Conservation (phyloP, 2,888 invertebrate genomes). For the Protophormia terraenovae region DNA sequence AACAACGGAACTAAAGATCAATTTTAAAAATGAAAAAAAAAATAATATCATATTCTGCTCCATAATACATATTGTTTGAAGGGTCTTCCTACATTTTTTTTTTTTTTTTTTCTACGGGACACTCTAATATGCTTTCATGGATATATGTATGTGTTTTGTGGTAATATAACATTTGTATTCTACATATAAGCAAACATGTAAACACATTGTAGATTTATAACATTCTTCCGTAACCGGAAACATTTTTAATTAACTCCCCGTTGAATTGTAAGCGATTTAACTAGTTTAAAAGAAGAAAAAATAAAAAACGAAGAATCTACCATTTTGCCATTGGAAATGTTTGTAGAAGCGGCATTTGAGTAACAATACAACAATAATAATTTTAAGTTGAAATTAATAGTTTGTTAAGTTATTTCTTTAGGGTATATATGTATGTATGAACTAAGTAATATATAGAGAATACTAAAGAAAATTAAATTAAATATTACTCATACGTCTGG, state of each 20-base stretch:
- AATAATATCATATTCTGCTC: too few species aligned
- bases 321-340: not conserved
- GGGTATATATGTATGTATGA: not conserved
- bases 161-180: not conserved
- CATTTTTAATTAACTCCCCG: slow-evolving; percentile 70
- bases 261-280: slow-evolving; percentile 67
- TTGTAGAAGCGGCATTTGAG: not conserved
- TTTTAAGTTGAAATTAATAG: slow-evolving; percentile 56
- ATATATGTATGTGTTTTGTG: not conserved
- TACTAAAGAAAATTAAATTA: slow-evolving; percentile 17
- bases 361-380: slow-evolving; percentile 40
- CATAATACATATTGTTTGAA: too few species aligned
- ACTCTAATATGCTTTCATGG: too few species aligned
- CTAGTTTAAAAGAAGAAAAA: slow-evolving; percentile 24
- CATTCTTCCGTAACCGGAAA: slow-evolving; percentile 68
- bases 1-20: too few species aligned
- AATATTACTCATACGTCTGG: slow-evolving; percentile 36
- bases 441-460: not conserved
- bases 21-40: too few species aligned
- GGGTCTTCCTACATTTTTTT: too few species aligned
- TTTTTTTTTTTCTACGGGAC: too few species aligned
- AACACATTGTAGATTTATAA: slow-evolving; percentile 57
- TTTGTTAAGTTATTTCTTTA: slow-evolving; percentile 36
- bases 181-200: too few species aligned
- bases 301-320: slow-evolving; percentile 14